Conservation (phyloP, 2,888 invertebrate genomes). For the Clusia tigrina region DNA sequence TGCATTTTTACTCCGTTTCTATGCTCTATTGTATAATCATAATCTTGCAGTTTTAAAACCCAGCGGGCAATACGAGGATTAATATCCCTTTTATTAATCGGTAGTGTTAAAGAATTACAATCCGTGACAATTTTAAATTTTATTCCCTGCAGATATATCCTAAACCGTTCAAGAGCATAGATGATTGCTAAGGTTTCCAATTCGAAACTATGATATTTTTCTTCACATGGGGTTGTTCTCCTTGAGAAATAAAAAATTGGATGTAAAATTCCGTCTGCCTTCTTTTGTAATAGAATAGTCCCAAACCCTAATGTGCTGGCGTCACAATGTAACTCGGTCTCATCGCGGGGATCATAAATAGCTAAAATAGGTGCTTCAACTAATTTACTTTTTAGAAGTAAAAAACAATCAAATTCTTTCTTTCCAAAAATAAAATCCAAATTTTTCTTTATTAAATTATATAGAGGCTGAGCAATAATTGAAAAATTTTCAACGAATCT, state of each 20-base stretch:
- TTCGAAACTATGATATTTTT: constrained; percentile 48
- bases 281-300: constrained; percentile 40
- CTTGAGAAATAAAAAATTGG: constrained; percentile 48
- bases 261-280: constrained; percentile 40
- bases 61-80: constrained; percentile 38
- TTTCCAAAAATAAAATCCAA: constrained; percentile 21
- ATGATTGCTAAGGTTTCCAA: constrained; percentile 46
- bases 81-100: constrained; percentile 36
- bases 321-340: constrained; percentile 50
- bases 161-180: constrained; percentile 43
- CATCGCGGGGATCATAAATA: constrained; percentile 42
- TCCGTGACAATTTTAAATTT: constrained; percentile 46
- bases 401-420: constrained; percentile 8
- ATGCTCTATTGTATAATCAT: constrained; percentile 37
- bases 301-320: constrained; percentile 44
- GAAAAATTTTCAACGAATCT: constrained; percentile 32
- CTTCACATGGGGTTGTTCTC: constrained; percentile 40
- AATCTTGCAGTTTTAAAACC: constrained; percentile 37
- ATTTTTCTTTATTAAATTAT: constrained; percentile 41
- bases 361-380: constrained; percentile 41
- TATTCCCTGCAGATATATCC: constrained; percentile 42
- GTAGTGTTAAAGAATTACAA: constrained; percentile 40
- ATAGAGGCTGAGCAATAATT: constrained; percentile 44
- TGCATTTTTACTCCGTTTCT: constrained; percentile 38
- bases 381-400: constrained; percentile 30